Evolutionary conservation across 1,140 invertebrate species (phyloP).

Genomic region (Bombyx mori): DNA sequence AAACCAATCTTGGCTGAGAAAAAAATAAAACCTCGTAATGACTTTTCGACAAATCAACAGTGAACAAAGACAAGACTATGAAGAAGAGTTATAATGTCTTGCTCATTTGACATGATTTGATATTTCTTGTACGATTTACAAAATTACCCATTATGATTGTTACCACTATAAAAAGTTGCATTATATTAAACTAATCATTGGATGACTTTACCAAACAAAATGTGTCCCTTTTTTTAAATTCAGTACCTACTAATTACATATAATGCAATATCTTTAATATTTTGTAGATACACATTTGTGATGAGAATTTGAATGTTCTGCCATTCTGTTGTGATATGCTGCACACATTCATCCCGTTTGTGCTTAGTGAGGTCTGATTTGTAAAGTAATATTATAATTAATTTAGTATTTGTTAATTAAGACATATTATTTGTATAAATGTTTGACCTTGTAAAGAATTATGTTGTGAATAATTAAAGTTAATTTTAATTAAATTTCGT

Average conservation of each 20-base stretch:
- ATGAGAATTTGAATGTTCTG: constrained; percentile 22
- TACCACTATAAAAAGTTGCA: constrained; percentile 58
- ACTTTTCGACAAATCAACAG: too few relatives aligned
- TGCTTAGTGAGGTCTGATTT: constrained; percentile 60
- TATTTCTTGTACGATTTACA: constrained; percentile 3
- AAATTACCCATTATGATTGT: constrained; percentile 17
- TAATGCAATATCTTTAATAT: neutral
- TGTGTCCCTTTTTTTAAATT: neutral
- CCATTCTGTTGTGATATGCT: constrained; percentile 55
- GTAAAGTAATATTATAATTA: constrained; percentile 57
- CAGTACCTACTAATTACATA: neutral
- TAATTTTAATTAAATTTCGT: constrained; percentile 40
- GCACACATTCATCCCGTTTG: constrained; percentile 46
- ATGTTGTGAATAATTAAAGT: constrained; percentile 68
- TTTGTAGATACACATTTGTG: constrained; percentile 16
- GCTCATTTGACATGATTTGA: too few relatives aligned
- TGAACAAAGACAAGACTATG: too few relatives aligned
- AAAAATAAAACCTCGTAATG: too few relatives aligned
- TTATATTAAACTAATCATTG: constrained; percentile 21
- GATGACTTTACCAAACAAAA: too few relatives aligned
- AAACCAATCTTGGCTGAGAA: too few relatives aligned
- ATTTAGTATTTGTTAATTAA: constrained; percentile 64
- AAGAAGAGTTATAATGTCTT: too few relatives aligned
- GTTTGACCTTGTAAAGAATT: constrained; percentile 69
- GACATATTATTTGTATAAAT: constrained; percentile 68